These are phyloP conservation scores for Lordiphosa mommai DNA, from an alignment of 1,140 invertebrate genomes.

Conservation along the genomic window DNA sequence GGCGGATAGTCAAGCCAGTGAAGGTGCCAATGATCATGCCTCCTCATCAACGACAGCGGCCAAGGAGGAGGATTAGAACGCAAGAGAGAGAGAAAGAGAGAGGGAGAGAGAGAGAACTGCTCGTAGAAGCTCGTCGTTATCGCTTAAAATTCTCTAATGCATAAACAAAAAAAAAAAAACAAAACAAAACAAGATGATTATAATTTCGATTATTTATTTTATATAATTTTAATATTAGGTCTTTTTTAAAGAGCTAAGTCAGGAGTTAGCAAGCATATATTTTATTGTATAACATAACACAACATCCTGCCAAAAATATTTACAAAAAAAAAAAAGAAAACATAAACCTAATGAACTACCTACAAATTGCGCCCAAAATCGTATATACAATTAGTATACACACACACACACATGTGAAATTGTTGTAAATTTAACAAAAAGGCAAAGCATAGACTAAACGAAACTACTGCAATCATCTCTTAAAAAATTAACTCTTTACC, in stretches of 20 bases:
- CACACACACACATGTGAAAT: slow-evolving; percentile 35
- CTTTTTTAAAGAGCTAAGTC: slow-evolving; percentile 57
- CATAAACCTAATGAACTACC: slow-evolving; percentile 55
- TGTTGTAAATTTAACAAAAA: slow-evolving; percentile 66
- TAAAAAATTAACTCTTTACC: slow-evolving; percentile 34
- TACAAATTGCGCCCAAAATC: slow-evolving; percentile 51
- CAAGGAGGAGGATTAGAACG: slow-evolving; percentile 50
- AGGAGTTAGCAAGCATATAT: slow-evolving; percentile 44
- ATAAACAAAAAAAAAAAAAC: slow-evolving; percentile 3
- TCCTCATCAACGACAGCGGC: slow-evolving; percentile 32
- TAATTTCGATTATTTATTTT: slow-evolving; percentile 76
- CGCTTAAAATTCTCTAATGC: slow-evolving; percentile 51
- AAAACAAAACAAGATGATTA: slow-evolving; percentile 41
- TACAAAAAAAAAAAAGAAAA: slow-evolving; percentile 44
- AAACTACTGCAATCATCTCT: slow-evolving; percentile 35
- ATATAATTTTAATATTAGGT: slow-evolving; percentile 73
- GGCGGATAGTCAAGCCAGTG: slow-evolving; percentile 53
- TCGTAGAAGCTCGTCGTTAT: slow-evolving; percentile 61
- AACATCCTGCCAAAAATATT: slow-evolving; percentile 73
- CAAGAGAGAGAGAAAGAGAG: slow-evolving; percentile 2
- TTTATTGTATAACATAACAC: slow-evolving; percentile 44
- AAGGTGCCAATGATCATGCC: slow-evolving; percentile 69
- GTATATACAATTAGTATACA: slow-evolving; percentile 16
- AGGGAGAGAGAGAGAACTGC: slow-evolving; percentile 32
- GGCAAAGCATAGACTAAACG: slow-evolving; percentile 61